A percentile compares a stretch with the other conserved stretches of the same genome.
Conservation (phyloP, 2,888 invertebrate species). For the Pristionchus japonicus region DNA sequence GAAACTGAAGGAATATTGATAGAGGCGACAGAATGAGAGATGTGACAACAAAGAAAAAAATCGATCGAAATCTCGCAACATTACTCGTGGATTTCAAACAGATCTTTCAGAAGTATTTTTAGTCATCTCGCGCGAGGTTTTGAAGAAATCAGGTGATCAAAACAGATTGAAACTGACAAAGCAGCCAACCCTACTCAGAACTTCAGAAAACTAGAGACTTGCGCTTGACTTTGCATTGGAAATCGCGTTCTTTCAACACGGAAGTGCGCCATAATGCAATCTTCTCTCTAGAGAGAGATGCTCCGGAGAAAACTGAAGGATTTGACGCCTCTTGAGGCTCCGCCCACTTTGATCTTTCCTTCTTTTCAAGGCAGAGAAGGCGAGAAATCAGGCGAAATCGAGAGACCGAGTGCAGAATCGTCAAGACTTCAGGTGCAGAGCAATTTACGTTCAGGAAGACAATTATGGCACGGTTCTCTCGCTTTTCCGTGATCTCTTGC, state of each 20-base stretch:
- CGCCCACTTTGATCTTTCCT: background rate
- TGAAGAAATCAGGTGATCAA: background rate
- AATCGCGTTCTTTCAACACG: background rate
- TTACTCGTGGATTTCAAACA: background rate
- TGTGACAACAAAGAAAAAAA: no score
- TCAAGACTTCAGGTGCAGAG: background rate
- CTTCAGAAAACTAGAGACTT: background rate
- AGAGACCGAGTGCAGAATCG: background rate
- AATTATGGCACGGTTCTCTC: background rate
- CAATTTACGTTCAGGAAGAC: background rate
- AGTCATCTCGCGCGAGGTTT: background rate
- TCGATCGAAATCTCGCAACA: no score
- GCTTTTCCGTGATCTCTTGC: background rate
- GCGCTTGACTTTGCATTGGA: background rate
- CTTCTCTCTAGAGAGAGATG: background rate
- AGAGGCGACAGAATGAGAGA: no score
- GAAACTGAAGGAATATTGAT: no score
- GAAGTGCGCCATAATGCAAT: slow-evolving; percentile 13
- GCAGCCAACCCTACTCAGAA: background rate
- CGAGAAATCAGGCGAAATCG: background rate
- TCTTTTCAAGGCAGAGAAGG: background rate
- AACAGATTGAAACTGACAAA: background rate
- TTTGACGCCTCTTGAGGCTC: background rate
- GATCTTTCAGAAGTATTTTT: background rate
- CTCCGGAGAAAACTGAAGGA: background rate